These are phyloP conservation scores for Trichacis sp. DNA, from an alignment of 2,888 invertebrate genomes.

Conservation along the genomic window DNA sequence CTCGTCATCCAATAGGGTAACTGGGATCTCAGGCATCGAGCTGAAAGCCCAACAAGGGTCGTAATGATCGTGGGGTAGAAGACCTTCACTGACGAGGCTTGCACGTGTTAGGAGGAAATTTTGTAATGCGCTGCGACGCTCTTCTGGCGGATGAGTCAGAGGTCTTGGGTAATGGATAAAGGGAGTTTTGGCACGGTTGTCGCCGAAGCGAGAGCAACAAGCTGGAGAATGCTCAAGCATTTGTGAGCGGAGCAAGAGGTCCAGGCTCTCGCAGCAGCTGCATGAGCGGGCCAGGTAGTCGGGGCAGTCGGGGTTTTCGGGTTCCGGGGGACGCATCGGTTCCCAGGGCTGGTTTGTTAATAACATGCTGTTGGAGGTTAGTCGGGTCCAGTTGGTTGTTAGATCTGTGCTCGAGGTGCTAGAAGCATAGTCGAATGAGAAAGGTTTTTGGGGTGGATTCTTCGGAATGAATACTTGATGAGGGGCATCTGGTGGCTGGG, in stretches of 20 bases:
- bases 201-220: conserved; percentile 32
- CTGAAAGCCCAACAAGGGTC: conserved; percentile 67
- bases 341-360: conserved; percentile 63
- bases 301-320: conserved; percentile 47
- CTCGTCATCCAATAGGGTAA: conserved; percentile 63
- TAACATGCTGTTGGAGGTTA: conserved; percentile 63
- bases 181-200: not conserved
- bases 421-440: conserved; percentile 57
- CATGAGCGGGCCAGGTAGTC: conserved; percentile 44
- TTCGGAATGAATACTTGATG: conserved; percentile 1
- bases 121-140: conserved; percentile 51
- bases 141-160: conserved; percentile 50
- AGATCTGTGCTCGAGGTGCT: conserved; percentile 59
- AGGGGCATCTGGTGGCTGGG: too few relatives aligned
- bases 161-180: not conserved
- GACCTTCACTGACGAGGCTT: conserved; percentile 34
- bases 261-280: conserved; percentile 53
- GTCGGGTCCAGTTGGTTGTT: conserved; percentile 60
- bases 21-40: conserved; percentile 64
- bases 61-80: conserved; percentile 54
- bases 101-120: conserved; percentile 49
- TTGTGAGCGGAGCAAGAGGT: conserved; percentile 31
- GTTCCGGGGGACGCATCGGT: conserved; percentile 50
- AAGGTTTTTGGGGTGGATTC: too few relatives aligned
- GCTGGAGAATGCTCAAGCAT: conserved; percentile 19